Evolutionary conservation across 2,113 vertebrate species (phyloP).

Genomic region (Cyanoderma ruficeps): DNA sequence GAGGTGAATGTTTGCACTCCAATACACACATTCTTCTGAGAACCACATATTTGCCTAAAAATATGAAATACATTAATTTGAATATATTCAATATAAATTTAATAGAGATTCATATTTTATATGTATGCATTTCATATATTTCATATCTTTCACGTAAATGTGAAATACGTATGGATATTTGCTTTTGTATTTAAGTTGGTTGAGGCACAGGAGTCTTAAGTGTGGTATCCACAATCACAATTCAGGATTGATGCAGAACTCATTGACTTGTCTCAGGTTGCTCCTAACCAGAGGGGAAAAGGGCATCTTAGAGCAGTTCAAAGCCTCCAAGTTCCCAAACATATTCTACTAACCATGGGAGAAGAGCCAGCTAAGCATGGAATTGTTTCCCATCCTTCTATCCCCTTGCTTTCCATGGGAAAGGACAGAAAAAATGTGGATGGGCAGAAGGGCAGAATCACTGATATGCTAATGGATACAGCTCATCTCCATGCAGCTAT

Average conservation of each 20-base stretch:
- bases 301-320: background rate
- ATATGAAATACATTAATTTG: background rate
- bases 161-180: background rate
- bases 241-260: background rate
- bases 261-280: background rate
- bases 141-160: background rate
- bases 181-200: background rate
- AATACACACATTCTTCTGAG: fast-evolving
- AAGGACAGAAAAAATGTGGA: background rate
- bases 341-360: background rate
- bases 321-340: background rate
- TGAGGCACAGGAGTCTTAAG: background rate
- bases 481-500: background rate
- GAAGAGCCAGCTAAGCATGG: background rate
- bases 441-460: background rate
- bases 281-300: background rate
- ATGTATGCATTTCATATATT: too few species aligned
- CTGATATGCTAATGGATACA: too few species aligned
- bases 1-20: background rate
- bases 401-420: background rate
- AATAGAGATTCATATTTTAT: background rate
- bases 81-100: background rate
- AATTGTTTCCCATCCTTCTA: background rate
- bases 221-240: background rate
- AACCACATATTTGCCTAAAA: background rate